Evolutionary conservation across 2,113 vertebrate genomes (phyloP).

Genomic region (Pangasianodon hypophthalmus): DNA sequence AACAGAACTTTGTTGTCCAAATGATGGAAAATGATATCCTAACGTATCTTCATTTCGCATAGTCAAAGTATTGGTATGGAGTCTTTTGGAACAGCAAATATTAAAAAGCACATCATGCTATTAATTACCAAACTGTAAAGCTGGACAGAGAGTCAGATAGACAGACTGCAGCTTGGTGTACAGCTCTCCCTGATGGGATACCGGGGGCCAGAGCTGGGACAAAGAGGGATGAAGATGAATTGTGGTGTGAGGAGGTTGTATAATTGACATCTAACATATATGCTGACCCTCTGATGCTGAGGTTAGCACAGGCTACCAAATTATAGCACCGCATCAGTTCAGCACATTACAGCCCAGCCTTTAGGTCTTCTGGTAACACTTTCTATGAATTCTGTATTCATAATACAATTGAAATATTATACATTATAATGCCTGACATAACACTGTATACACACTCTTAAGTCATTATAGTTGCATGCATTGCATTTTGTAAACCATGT

Average conservation of each 20-base stretch:
- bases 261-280: slow-evolving; percentile 76
- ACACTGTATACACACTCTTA: not conserved
- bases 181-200: slow-evolving; percentile 60
- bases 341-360: not conserved
- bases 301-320: slow-evolving; percentile 61
- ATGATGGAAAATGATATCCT: not conserved
- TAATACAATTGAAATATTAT: not conserved
- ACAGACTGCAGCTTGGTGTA: slow-evolving; percentile 47
- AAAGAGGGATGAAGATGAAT: slow-evolving; percentile 77
- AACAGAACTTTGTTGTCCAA: not conserved
- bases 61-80: not conserved
- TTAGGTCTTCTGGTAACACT: not conserved
- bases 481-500: not conserved
- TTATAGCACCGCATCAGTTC: slow-evolving; percentile 49
- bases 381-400: not conserved
- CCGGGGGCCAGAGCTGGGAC: slow-evolving; percentile 68
- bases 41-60: not conserved
- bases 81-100: not conserved
- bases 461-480: not conserved
- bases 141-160: slow-evolving; percentile 29
- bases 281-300: slow-evolving; percentile 66
- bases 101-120: not conserved
- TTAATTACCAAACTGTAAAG: not conserved
- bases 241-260: slow-evolving; percentile 60
- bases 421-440: not conserved